These are phyloP conservation scores for Hyperopisus bebe DNA, from an alignment of 2,113 vertebrate species.

Conservation along the genomic window DNA sequence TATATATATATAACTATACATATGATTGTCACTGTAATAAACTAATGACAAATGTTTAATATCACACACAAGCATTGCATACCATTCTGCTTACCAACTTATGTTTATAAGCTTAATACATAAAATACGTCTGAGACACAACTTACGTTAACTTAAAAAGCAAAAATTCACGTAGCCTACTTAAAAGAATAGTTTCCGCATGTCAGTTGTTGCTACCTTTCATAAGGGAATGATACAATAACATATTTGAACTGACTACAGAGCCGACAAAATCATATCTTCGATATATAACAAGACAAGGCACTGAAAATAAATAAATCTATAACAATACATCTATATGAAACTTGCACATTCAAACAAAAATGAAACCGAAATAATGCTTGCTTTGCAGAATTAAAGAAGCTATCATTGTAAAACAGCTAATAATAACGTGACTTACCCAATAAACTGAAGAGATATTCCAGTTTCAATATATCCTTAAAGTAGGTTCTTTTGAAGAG, in stretches of 20 bases:
- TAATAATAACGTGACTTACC: constrained; percentile 31
- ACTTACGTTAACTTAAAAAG: not conserved
- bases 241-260: not conserved
- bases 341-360: not conserved
- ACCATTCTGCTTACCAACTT: not conserved
- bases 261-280: not conserved
- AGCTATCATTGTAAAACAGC: not conserved
- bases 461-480: constrained; percentile 23
- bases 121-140: not conserved
- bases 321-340: not conserved
- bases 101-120: not conserved
- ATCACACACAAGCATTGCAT: not conserved
- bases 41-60: not conserved
- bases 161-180: not conserved
- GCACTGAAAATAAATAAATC: not conserved
- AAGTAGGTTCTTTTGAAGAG: not conserved
- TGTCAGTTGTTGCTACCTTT: not conserved
- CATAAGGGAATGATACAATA: not conserved
- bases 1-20: not conserved
- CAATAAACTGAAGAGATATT: constrained; percentile 18
- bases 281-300: not conserved
- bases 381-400: not conserved
- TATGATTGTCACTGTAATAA: not conserved
- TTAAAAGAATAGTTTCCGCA: not conserved
- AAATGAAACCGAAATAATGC: constrained; percentile 1